Base-by-base conservation (phyloP, 2,888 invertebrate species). In the Periphyllus acericola region DNA sequence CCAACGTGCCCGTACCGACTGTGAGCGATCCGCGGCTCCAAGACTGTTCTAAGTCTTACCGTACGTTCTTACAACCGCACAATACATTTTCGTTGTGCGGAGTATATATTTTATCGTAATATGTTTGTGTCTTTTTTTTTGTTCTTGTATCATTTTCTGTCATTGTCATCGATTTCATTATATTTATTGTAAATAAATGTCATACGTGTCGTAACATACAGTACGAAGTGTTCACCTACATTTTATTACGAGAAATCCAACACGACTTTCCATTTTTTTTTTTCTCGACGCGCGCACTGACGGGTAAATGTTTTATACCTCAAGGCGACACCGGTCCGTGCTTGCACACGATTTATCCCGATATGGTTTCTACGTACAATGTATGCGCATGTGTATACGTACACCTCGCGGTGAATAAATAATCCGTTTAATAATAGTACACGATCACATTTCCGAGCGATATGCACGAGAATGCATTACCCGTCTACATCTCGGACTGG, bases 111-210 rank as follows among this genome's bases (percentile, higher is more conserved):
- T 6, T 36, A 36, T 36, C 3, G 14, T 46, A 46, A 14, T 46
- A 46, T 46, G 46, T 60, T 34, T 52, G n/a, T 29, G 9, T 14
- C 29, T 68, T 25, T 19, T 14, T 19, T 68, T 68, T 72, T 34
- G 25, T 19, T 68, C 36, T 83, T 34, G 25, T 25, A 25, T 60
- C 2, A 34, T 81, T 68, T n/a, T 5, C 32, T n/a, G 40, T 72
- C 55, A 76, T 76, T 84, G 76, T 32, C 84, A 84, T 84, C 46
- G 21, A 6, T 76, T 60, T 75, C 75, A 40, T 76, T 46, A 78
- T 29, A 46, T 75, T 75, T 32, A 46, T 81, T 81, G 87, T 87
- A 87, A 80, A 87, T 87, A 87, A 87, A 87, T 36, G 66, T 46
- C 74, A 46, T 34, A 40, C 72, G n/a, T 83, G 60, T 75, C 75